Evolutionary conservation across 2,888 invertebrate genomes (phyloP).

Genomic region (Lasioglossum leucozonium): DNA sequence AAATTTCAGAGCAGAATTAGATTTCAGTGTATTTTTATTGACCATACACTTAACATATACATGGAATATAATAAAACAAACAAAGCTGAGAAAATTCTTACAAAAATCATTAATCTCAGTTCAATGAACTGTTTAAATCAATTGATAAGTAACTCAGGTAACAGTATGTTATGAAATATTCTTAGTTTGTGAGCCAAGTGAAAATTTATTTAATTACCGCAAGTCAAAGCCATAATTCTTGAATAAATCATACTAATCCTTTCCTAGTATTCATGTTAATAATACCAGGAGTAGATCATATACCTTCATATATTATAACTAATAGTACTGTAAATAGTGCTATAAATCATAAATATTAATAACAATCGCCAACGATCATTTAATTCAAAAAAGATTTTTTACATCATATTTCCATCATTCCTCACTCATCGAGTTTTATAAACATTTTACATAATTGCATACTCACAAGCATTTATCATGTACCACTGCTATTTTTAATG

Average conservation of each 20-base stretch:
- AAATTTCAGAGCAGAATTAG: not conserved
- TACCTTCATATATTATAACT: conserved; percentile 21
- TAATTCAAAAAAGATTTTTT: conserved; percentile 6
- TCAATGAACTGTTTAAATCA: conserved; percentile 11
- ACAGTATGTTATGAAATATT: conserved; percentile 12
- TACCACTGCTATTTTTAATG: conserved; percentile 10
- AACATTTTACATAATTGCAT: conserved; percentile 28
- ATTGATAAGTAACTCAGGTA: not conserved
- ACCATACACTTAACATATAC: not conserved
- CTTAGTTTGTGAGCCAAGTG: conserved; percentile 48
- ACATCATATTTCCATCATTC: not conserved
- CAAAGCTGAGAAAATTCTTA: not conserved
- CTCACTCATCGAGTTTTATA: not conserved
- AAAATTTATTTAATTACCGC: conserved; percentile 49
- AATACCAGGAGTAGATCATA: conserved; percentile 5
- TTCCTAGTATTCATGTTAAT: conserved; percentile 37
- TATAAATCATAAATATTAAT: conserved; percentile 21
- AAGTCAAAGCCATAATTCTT: conserved; percentile 26
- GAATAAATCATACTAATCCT: conserved; percentile 33
- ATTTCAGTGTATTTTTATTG: conserved; percentile 19
- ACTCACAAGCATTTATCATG: conserved; percentile 5
- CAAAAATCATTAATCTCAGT: not conserved
- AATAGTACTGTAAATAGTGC: conserved; percentile 10
- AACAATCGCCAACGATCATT: conserved; percentile 13
- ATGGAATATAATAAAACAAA: not conserved